Conservation (phyloP, 2,888 invertebrate genomes). For the Drosophila recens region DNA sequence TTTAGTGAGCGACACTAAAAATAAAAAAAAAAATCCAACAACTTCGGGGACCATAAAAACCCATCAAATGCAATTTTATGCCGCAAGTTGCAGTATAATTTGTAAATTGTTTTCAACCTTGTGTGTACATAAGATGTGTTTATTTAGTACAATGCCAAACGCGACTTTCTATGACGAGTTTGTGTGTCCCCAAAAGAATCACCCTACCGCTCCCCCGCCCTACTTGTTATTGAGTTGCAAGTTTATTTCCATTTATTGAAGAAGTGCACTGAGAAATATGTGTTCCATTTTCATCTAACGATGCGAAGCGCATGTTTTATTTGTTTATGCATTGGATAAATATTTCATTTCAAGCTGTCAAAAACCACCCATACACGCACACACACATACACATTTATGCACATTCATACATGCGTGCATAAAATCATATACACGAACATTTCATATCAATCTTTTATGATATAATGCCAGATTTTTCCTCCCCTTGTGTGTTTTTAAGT, state of each 20-base stretch:
- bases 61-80: conserved; percentile 60
- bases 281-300: conserved; percentile 18
- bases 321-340: conserved; percentile 68
- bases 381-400: not conserved
- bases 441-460: conserved; percentile 58
- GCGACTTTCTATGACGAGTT: conserved; percentile 50
- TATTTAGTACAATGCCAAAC: conserved; percentile 52
- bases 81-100: conserved; percentile 56
- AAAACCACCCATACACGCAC: conserved; percentile 27
- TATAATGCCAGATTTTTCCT: conserved; percentile 48
- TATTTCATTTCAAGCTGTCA: conserved; percentile 63
- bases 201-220: not conserved
- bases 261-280: conserved; percentile 23
- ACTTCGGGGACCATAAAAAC: conserved; percentile 35
- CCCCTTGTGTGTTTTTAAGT: conserved; percentile 15
- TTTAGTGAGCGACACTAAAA: conserved; percentile 30
- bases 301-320: conserved; percentile 63
- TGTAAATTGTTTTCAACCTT: conserved; percentile 59
- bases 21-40: conserved; percentile 60
- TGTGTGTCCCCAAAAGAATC: conserved; percentile 36
- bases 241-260: conserved; percentile 49
- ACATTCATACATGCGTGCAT: conserved; percentile 7
- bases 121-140: conserved; percentile 42
- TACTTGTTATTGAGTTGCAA: conserved; percentile 62
- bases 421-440: conserved; percentile 27